These are phyloP conservation scores for Zaprionus davidi DNA, from an alignment of 1,140 invertebrate species.

Conservation along the genomic window DNA sequence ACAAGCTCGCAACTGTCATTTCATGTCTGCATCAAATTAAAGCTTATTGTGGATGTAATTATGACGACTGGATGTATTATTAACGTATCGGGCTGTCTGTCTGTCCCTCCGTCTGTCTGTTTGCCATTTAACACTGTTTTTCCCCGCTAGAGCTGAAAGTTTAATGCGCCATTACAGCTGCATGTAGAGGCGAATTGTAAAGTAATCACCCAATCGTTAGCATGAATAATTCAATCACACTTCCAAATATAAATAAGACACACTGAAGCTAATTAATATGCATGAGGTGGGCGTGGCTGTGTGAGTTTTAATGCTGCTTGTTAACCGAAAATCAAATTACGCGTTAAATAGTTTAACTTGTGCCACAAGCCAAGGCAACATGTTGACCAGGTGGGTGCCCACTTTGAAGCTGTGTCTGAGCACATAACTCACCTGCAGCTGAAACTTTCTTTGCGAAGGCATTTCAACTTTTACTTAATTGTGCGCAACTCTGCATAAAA, in stretches of 20 bases:
- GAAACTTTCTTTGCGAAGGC: slow-evolving; percentile 35
- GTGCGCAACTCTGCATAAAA: slow-evolving; percentile 79
- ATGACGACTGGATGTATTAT: slow-evolving; percentile 44
- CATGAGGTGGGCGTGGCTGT: slow-evolving; percentile 49
- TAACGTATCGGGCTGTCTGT: slow-evolving; percentile 9
- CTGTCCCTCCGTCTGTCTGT: not conserved
- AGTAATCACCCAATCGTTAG: slow-evolving; percentile 68
- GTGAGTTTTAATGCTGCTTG: slow-evolving; percentile 19
- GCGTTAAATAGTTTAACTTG: not conserved
- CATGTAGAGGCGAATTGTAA: slow-evolving; percentile 59
- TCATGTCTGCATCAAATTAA: slow-evolving; percentile 73
- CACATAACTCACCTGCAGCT: slow-evolving; percentile 23
- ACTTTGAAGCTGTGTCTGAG: not conserved
- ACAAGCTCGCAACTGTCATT: slow-evolving; percentile 35
- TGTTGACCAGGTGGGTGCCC: not conserved
- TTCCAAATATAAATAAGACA: slow-evolving; percentile 19
- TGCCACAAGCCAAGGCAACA: not conserved
- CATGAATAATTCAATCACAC: slow-evolving; percentile 61
- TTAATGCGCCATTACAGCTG: slow-evolving; percentile 71
- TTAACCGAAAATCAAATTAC: slow-evolving; percentile 19
- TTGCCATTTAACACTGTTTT: slow-evolving; percentile 35
- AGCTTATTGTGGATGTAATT: slow-evolving; percentile 63
- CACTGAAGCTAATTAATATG: slow-evolving; percentile 69
- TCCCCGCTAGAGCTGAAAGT: slow-evolving; percentile 50
- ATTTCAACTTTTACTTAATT: slow-evolving; percentile 77